Base-by-base conservation (phyloP, 2,888 invertebrate species). In the Netelia melanura region DNA sequence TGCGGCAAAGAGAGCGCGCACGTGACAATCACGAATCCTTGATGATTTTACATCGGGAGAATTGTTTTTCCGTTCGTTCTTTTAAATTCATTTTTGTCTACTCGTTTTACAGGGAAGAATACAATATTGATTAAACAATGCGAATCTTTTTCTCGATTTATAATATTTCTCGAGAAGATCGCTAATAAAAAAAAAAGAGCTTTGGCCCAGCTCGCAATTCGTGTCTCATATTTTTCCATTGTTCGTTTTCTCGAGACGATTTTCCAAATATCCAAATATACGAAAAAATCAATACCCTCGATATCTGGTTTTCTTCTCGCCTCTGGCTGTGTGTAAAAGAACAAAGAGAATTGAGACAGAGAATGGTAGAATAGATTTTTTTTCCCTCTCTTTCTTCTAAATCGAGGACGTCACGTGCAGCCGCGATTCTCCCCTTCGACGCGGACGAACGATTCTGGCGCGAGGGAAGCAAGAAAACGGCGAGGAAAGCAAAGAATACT, bases 361-460 rank as follows among this genome's bases (percentile, higher is more conserved):
- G 62, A 54, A 43, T 48, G 17, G 17, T 38, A 25, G 52, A 56
- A 54, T 11, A 11, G 17, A 61, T 30, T 17, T 74, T 62, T 62
- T 64, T 10, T 44, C 65, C 30, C 72, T 43, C 11, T 58, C 44
- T 72, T 10, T 23, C 10, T 54, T 14, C 61, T 52, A 61, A 74
- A 81, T 64, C 38, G 70, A 61, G 76, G 25, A 67, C 56, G 83
- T 81, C 85, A 80, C 72, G 72, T 77, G 38, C 75, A 85, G 83
- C 64, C 54, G 56, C 56, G 67, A 17, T 64, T 76, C 70, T 65
- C 76, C 81, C 70, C 70, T 81, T 75, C 81, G 52, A 68, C 65
- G 44, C 14, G 72, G 56, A 67, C 74, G 61, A 75, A 64, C 25
- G 52, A 64, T 75, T 75, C 58, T 58, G 17, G n/a, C 30, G 52